phyloP scores from a whole-genome alignment of 2,797 vertebrate genomes.

The Microcaecilia unicolor region DNA sequence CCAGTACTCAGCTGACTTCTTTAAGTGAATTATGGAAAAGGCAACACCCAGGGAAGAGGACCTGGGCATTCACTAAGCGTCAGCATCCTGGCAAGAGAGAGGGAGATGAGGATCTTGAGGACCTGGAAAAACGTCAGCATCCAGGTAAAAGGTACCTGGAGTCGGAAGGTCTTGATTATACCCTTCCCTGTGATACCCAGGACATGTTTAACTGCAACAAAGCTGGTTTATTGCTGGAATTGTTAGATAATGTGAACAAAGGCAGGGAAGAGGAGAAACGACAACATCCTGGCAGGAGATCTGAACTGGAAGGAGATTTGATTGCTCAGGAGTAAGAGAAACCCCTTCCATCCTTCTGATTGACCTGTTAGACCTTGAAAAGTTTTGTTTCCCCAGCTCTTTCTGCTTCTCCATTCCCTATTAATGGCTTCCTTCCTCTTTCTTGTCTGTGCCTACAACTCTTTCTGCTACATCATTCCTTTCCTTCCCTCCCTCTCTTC shows the following conservation, averaged over 20 bases:
- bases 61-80: constrained; percentile 49
- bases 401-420: constrained; percentile 12
- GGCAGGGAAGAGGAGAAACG: constrained; percentile 65
- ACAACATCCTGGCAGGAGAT: constrained; percentile 79
- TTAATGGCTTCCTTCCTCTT: constrained; percentile 18
- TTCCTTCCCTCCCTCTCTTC: not conserved
- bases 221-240: constrained; percentile 61
- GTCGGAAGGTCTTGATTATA: constrained; percentile 46
- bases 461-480: no score
- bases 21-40: constrained; percentile 62
- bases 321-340: constrained; percentile 48
- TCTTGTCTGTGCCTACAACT: no score
- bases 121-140: constrained; percentile 72
- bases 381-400: not conserved
- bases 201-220: constrained; percentile 59
- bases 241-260: constrained; percentile 64
- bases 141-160: constrained; percentile 70
- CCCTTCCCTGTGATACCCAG: constrained; percentile 56
- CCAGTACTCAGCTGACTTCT: constrained; percentile 28
- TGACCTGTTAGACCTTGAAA: not conserved
- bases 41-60: constrained; percentile 73
- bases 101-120: constrained; percentile 29
- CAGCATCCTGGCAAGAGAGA: constrained; percentile 33
- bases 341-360: constrained; percentile 4
- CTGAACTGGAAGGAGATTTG: constrained; percentile 47